Conservation (phyloP, 2,888 invertebrate genomes). For the Orthosia gracilis region DNA sequence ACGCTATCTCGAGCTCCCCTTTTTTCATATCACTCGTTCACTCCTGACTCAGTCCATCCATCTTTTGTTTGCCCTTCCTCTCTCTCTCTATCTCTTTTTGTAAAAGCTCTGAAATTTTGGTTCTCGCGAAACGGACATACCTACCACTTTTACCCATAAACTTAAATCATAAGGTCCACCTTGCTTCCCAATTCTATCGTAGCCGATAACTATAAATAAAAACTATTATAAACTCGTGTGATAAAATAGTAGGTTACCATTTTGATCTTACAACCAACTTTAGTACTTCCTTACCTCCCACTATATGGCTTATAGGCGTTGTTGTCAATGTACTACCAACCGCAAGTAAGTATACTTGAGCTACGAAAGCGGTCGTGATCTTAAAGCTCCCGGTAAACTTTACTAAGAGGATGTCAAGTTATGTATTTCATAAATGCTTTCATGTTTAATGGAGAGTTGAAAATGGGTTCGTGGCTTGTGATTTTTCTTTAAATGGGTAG, state of each 20-base stretch:
- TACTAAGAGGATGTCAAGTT: background rate
- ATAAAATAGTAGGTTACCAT: slow-evolving; percentile 1
- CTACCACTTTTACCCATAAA: background rate
- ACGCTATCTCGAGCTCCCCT: no score
- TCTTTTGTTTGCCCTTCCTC: no score
- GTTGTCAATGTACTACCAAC: background rate
- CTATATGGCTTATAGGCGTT: background rate
- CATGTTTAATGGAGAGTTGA: background rate
- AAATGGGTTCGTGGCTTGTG: background rate
- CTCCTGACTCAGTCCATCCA: no score
- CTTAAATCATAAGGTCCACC: background rate
- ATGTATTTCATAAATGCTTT: slow-evolving; percentile 22
- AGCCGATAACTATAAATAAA: background rate
- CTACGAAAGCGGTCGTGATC: background rate
- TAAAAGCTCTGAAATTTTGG: no score
- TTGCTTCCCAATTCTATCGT: background rate
- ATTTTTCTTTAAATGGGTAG: no score
- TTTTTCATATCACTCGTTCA: no score
- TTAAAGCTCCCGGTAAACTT: slow-evolving; percentile 3
- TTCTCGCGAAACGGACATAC: background rate
- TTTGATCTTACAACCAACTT: background rate
- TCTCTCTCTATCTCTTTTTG: no score
- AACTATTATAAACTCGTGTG: slow-evolving; percentile 3
- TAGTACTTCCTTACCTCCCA: background rate
- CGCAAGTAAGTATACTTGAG: background rate